Base-by-base conservation (phyloP, 37 sponge, comb jelly and placozoan genomes). In the Lycopodina hypogea region DNA sequence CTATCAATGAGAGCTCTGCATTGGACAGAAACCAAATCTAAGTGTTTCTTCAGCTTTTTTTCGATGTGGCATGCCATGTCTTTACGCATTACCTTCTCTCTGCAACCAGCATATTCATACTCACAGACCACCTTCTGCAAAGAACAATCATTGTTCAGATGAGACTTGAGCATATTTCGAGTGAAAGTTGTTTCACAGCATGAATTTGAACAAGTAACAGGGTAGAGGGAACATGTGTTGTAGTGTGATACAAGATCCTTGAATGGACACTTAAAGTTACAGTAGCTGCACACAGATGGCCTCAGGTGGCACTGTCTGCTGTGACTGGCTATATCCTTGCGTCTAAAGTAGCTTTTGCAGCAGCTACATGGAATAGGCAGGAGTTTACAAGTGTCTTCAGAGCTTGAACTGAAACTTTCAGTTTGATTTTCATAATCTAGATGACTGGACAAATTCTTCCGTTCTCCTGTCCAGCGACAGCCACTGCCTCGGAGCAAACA, bases 391-490 rank as follows among this genome's bases (percentile, higher is more conserved):
- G 53, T 52, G 15, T 18, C 15, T 52, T 11, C 53, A 18, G 15
- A 11, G 15, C 53, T 52, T 52, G 53, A n/a, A n/a, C n/a, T n/a
- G n/a, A n/a, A n/a, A n/a, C 15, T 11, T 11, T 15, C 53, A 18
- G 53, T 18, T 18, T 52, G 11, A 52, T 52, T 52, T 18, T 52
- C 15, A 52, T 22, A 23, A 36, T 71, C 39, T 11, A 52, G 11
- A 29, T 77, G 77, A 21, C 21, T 21, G 18, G 60, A 42, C 3
- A 62, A 30, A 3, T 22, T 37, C 24, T 36, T 64, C 40, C 60
- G n/a, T 23, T 77, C n/a, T 24, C 64, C 77, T 40, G 15, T 38
- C 77, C 77, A 77, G n/a, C 26, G 26, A 63, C 77, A 77, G 42
- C 77, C 77, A 24, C 35, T 4, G 26, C 33, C 23, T 23, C n/a